A percentile compares a stretch with the other conserved stretches of the same genome.
phyloP scores from a whole-genome alignment of 2,888 invertebrate species.

The Hoplodrina ambigua region DNA sequence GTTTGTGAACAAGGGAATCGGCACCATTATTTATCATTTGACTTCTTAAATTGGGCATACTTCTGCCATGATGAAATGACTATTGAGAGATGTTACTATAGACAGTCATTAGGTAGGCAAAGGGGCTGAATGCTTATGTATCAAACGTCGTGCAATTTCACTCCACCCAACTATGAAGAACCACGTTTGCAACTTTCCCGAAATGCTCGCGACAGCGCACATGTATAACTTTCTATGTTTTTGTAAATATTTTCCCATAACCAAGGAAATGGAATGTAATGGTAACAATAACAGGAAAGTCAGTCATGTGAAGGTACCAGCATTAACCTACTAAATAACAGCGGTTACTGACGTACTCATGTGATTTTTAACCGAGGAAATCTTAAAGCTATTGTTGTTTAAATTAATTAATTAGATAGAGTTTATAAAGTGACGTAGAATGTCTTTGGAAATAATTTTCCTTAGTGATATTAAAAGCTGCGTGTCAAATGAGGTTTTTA shows the following conservation, averaged over 20 bases:
- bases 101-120: no score
- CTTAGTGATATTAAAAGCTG: neutral
- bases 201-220: neutral
- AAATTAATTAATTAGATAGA: no score
- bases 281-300: conserved; percentile 17
- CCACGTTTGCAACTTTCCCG: neutral
- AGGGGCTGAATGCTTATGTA: no score
- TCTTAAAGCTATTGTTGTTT: no score
- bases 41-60: no score
- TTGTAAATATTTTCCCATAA: conserved; percentile 17
- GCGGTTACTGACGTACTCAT: neutral
- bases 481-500: neutral
- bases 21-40: no score
- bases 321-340: no score
- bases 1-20: no score
- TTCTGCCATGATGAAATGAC: no score
- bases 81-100: no score
- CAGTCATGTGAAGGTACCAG: neutral
- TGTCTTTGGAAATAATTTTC: neutral
- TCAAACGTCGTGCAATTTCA: no score
- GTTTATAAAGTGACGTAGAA: neutral
- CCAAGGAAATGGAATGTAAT: neutral
- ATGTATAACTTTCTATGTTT: conserved; percentile 12
- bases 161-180: neutral
- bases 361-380: neutral